These are phyloP conservation scores for Furcula furcula DNA, from an alignment of 2,888 invertebrate species.

Conservation along the genomic window DNA sequence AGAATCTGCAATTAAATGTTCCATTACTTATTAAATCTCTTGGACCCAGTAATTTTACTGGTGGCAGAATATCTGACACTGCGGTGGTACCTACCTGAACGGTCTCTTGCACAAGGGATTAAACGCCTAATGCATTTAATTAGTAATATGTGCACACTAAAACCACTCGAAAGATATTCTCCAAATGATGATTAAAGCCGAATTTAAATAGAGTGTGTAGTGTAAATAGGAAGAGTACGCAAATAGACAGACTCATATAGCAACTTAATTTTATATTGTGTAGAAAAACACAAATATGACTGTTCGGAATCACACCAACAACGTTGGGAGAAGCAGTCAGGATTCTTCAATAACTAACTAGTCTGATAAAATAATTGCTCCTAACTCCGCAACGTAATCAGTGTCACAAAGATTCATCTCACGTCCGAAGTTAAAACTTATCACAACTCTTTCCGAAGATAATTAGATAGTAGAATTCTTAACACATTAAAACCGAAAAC, in stretches of 20 bases:
- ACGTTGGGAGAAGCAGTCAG: not conserved
- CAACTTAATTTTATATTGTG: not conserved
- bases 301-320: not conserved
- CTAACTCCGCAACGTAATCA: not conserved
- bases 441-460: not conserved
- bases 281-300: not conserved
- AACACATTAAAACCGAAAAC: conserved; percentile 11
- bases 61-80: too few species aligned
- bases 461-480: conserved; percentile 11
- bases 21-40: too few species aligned
- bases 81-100: too few species aligned
- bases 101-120: too few species aligned
- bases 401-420: not conserved
- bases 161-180: too few species aligned
- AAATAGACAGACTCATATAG: not conserved
- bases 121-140: too few species aligned
- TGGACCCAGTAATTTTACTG: too few species aligned
- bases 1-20: too few species aligned
- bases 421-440: conserved; percentile 1
- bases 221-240: too few species aligned
- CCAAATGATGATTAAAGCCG: too few species aligned
- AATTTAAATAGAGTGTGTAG: too few species aligned
- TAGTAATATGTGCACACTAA: too few species aligned
- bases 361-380: not conserved
- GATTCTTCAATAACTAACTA: not conserved